Conservation (phyloP, 2,113 vertebrate species). For the Aegotheles bennettii region DNA sequence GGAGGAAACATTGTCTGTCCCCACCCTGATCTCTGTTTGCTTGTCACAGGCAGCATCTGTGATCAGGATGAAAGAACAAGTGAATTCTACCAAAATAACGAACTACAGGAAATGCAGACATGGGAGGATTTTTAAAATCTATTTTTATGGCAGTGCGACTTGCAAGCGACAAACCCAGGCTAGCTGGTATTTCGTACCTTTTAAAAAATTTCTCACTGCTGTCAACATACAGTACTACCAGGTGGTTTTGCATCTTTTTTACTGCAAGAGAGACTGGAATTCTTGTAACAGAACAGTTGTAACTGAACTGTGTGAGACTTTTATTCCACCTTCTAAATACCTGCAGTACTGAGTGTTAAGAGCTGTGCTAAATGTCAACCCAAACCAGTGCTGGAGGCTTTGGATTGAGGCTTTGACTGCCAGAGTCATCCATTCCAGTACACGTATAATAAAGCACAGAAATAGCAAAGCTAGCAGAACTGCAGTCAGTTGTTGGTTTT, state of each 20-base stretch:
- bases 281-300: not conserved
- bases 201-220: not conserved
- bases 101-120: not conserved
- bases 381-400: not conserved
- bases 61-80: not conserved
- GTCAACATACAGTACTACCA: not conserved
- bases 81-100: not conserved
- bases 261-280: not conserved
- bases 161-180: accelerated
- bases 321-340: not conserved
- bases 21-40: not conserved
- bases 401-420: not conserved
- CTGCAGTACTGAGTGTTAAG: not conserved
- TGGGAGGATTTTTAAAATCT: not conserved
- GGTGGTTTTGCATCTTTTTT: not conserved
- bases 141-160: not conserved
- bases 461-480: not conserved
- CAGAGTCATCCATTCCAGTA: not conserved
- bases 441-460: not conserved
- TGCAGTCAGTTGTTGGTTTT: not conserved
- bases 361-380: not conserved
- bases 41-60: not conserved
- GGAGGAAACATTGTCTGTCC: not conserved
- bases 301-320: not conserved
- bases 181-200: not conserved